phyloP scores from a whole-genome alignment of 1,140 invertebrate genomes.

The Drosophila bipectinata region DNA sequence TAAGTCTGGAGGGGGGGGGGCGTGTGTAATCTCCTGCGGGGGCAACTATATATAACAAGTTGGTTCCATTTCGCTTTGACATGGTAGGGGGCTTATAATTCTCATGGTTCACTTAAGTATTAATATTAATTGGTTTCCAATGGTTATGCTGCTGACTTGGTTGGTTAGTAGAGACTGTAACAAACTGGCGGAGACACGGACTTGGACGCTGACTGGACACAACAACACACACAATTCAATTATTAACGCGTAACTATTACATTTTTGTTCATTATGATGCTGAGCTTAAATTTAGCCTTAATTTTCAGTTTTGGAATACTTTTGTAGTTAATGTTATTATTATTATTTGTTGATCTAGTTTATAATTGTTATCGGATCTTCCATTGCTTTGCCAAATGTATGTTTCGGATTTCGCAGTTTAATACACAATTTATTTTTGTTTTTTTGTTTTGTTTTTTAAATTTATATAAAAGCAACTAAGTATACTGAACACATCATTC shows the following conservation, averaged over 20 bases:
- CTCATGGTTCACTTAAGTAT: constrained; percentile 43
- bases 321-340: constrained; percentile 5
- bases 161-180: constrained; percentile 54
- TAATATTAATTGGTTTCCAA: constrained; percentile 38
- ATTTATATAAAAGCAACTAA: constrained; percentile 83
- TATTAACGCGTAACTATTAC: constrained; percentile 72
- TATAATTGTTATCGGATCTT: constrained; percentile 47
- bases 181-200: constrained; percentile 44
- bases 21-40: too few relatives aligned
- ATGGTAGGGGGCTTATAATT: constrained; percentile 27
- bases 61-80: constrained; percentile 26
- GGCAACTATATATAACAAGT: constrained; percentile 57
- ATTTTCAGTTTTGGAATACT: constrained; percentile 71
- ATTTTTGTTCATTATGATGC: constrained; percentile 73
- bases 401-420: constrained; percentile 58
- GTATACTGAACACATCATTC: constrained; percentile 86
- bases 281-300: constrained; percentile 73
- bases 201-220: constrained; percentile 52
- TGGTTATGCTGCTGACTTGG: constrained; percentile 26
- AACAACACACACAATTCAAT: constrained; percentile 54
- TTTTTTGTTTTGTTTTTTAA: constrained; percentile 35
- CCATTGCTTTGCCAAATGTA: constrained; percentile 48
- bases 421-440: constrained; percentile 66
- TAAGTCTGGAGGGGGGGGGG: too few relatives aligned
- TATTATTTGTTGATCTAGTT: constrained; percentile 38